Percentiles rank a stretch among this genome's conserved stretches.
Evolutionary conservation across 2,113 vertebrate species (phyloP).

Genomic region (Connochaetes taurinus): DNA sequence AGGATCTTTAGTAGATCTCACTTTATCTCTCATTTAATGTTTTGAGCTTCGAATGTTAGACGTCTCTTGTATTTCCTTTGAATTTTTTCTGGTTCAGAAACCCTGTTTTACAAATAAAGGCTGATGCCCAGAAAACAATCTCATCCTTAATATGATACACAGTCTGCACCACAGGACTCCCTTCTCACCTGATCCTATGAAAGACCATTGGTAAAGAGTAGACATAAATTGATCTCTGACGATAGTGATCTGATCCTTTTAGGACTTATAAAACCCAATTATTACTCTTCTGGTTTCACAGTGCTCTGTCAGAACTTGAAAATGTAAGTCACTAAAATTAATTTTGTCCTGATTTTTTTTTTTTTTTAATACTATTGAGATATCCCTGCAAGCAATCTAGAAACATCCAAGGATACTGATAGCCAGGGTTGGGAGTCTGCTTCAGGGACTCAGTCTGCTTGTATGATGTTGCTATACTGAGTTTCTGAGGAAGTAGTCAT

Average conservation of each 20-base stretch:
- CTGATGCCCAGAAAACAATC: not conserved
- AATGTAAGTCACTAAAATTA: conserved; percentile 19
- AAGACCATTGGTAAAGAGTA: not conserved
- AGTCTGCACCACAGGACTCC: not conserved
- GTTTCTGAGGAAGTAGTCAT: not conserved
- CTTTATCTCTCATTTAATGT: conserved; percentile 19
- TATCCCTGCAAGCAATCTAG: not conserved
- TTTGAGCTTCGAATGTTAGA: not conserved
- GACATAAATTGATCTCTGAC: not conserved
- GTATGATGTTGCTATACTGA: not conserved
- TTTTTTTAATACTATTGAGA: not conserved
- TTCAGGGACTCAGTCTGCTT: not conserved
- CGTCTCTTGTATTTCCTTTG: conserved; percentile 28
- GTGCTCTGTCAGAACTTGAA: conserved; percentile 29
- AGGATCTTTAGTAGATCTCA: not conserved
- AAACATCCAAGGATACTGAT: not conserved
- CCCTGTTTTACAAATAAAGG: not conserved
- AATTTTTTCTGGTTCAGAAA: conserved; percentile 27
- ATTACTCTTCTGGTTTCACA: conserved; percentile 19
- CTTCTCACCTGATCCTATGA: conserved; percentile 19
- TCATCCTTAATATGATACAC: not conserved
- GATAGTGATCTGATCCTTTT: not conserved
- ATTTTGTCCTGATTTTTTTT: conserved; percentile 9
- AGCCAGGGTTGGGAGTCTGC: not conserved
- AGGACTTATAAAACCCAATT: conserved; percentile 31